Evolutionary conservation across 2,888 invertebrate species (phyloP), one percentile per base, ranked within the genome.

Genomic region (Parelbella ahira): DNA sequence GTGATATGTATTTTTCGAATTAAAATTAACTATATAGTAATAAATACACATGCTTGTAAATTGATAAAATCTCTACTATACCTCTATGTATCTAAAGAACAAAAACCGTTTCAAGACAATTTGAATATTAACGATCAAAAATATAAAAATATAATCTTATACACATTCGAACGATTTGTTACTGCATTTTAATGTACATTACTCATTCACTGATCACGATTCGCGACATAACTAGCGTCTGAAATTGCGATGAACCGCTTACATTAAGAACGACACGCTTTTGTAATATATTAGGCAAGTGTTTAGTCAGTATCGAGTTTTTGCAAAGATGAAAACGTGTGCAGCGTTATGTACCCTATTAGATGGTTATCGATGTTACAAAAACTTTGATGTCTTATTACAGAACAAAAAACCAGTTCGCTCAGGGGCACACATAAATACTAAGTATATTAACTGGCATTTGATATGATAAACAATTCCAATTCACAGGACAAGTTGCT

Each of bases 241-340:
- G 29, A 38, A 12, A 29, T 29, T 15, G 29, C 29, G 37, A 37
- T 28, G 20, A 9, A 21, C 9, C 12, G 28, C 28, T 28, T 28
- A 37, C 11, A 38, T 38, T 38, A 29, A 29, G 21, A 23, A 38
- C 29, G 15, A 29, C 37, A 29, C 13, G 23, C 29, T 29, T 29
- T 29, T 38, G 29, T 10, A 29, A 29, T 38, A 23, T 29, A 21
- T 38, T 23, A 29, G 28, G 8, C 5, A 12, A 9, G 21, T 20
- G 21, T 38, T 29, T 29, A 29, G 9, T 7, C 21, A 29, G 10
- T 4, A 21, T 9, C 9, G 19, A 15, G 15, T 15, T 28, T 36
- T 37, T 37, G 8, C 20, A 20, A 10, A 28, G 21, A 21, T 12
- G 15, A 29, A 12, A 10, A 29, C 10, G 9, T 13, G 12, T 11